Percentiles rank a stretch among this genome's conserved stretches.
Conservation (phyloP, 2,113 vertebrate genomes). For the Embiotoca jacksoni region DNA sequence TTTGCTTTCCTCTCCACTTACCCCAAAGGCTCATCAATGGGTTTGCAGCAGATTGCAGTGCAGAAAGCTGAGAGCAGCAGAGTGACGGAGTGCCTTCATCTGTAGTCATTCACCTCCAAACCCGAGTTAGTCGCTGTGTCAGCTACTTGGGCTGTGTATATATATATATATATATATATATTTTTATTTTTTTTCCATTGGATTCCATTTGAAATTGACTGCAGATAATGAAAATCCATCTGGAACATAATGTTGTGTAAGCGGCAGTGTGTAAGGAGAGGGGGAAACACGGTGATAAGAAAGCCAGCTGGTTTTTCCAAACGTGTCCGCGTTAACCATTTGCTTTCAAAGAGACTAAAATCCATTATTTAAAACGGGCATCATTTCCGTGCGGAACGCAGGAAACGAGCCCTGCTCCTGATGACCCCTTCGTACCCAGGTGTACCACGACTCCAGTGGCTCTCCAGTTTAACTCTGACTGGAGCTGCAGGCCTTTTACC, state of each 20-base stretch:
- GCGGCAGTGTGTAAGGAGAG: neutral
- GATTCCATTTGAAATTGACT: constrained; percentile 61
- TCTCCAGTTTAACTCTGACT: constrained; percentile 12
- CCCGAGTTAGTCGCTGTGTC: constrained; percentile 54
- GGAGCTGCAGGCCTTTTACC: constrained; percentile 10
- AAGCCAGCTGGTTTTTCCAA: neutral
- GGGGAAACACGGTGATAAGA: constrained; percentile 8
- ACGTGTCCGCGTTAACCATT: too few relatives aligned
- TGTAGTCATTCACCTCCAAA: constrained; percentile 59
- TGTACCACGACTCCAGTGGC: constrained; percentile 19
- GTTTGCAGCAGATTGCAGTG: constrained; percentile 66
- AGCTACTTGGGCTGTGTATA: constrained; percentile 36
- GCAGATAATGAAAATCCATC: constrained; percentile 56
- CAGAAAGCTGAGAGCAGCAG: constrained; percentile 46
- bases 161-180: neutral
- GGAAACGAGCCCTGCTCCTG: neutral
- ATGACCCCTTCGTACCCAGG: constrained; percentile 30
- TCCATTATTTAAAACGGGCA: neutral
- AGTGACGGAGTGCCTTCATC: constrained; percentile 54
- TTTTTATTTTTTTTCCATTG: constrained; percentile 10
- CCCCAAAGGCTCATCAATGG: constrained; percentile 65
- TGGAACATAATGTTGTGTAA: constrained; percentile 31
- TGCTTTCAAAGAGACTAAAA: neutral
- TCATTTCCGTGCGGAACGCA: neutral
- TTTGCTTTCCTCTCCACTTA: constrained; percentile 52